Conservation (phyloP, 2,888 invertebrate species). For the Cecidostiba fungosa region DNA sequence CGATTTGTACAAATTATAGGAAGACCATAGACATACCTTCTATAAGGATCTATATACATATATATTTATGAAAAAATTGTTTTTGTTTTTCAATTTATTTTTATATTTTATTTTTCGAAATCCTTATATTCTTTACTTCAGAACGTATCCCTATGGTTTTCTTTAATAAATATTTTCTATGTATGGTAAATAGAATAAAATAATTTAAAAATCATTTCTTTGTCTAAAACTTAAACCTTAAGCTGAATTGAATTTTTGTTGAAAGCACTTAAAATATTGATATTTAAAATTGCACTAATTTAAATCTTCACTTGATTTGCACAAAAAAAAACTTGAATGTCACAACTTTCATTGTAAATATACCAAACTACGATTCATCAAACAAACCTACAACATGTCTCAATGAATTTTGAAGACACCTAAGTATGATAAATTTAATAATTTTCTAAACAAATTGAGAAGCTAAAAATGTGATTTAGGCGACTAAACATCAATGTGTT, state of each 20-base stretch:
- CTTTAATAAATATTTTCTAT: slow-evolving; percentile 52
- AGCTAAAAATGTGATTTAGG: slow-evolving; percentile 11
- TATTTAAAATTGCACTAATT: neutral
- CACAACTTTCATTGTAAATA: slow-evolving; percentile 6
- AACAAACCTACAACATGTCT: neutral
- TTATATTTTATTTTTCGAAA: slow-evolving; percentile 59
- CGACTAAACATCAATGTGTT: neutral
- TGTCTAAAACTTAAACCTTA: slow-evolving; percentile 22
- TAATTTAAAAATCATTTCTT: slow-evolving; percentile 48
- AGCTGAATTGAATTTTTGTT: neutral
- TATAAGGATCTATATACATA: slow-evolving; percentile 40
- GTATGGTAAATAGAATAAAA: slow-evolving; percentile 55
- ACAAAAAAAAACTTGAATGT: neutral
- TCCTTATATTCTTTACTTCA: slow-evolving; percentile 22
- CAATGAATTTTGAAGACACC: neutral
- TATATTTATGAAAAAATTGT: slow-evolving; percentile 50
- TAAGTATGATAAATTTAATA: neutral
- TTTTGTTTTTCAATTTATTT: slow-evolving; percentile 59
- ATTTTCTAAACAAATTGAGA: neutral
- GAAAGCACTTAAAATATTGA: slow-evolving; percentile 7
- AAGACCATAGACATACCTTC: slow-evolving; percentile 55
- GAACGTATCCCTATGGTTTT: slow-evolving; percentile 60
- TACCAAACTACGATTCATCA: neutral
- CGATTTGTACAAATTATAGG: slow-evolving; percentile 59
- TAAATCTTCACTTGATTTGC: neutral